Conservation (phyloP, 2,113 vertebrate species). For the Polyodon spathula region DNA sequence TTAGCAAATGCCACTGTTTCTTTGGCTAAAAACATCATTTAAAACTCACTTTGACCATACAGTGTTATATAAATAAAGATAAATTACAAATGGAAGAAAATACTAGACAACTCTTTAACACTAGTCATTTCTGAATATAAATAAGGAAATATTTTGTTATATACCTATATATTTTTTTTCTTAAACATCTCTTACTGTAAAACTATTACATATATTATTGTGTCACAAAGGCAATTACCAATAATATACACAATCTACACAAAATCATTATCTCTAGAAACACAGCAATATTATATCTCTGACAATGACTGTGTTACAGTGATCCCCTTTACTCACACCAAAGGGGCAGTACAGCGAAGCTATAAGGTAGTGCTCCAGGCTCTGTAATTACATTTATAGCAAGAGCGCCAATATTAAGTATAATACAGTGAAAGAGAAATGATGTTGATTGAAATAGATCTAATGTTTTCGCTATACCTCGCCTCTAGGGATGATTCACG, state of each 20-base stretch:
- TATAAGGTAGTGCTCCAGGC: slow-evolving; percentile 44
- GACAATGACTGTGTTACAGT: slow-evolving; percentile 57
- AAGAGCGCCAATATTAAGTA: slow-evolving; percentile 52
- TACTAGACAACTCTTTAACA: slow-evolving; percentile 71
- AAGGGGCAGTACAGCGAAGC: slow-evolving; percentile 50
- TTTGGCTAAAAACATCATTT: slow-evolving; percentile 90
- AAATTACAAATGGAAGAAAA: slow-evolving; percentile 82
- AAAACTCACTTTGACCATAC: slow-evolving; percentile 59
- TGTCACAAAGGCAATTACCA: slow-evolving; percentile 70
- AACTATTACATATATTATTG: slow-evolving; percentile 72
- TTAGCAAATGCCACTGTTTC: slow-evolving; percentile 60
- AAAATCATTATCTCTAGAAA: slow-evolving; percentile 67
- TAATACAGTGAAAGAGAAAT: slow-evolving; percentile 33
- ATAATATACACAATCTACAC: slow-evolving; percentile 83
- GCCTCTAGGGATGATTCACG: slow-evolving; percentile 31
- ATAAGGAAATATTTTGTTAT: slow-evolving; percentile 67
- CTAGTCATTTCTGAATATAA: slow-evolving; percentile 78
- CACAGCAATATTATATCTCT: slow-evolving; percentile 62
- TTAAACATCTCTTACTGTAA: slow-evolving; percentile 66
- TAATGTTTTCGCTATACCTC: slow-evolving; percentile 20
- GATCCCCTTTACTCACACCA: slow-evolving; percentile 52
- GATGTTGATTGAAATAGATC: slow-evolving; percentile 31
- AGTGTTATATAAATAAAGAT: slow-evolving; percentile 68
- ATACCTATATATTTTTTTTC: slow-evolving; percentile 53
- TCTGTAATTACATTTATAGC: slow-evolving; percentile 37